These are phyloP conservation scores for Maniola hyperantus DNA, from an alignment of 2,888 invertebrate genomes.

Conservation along the genomic window DNA sequence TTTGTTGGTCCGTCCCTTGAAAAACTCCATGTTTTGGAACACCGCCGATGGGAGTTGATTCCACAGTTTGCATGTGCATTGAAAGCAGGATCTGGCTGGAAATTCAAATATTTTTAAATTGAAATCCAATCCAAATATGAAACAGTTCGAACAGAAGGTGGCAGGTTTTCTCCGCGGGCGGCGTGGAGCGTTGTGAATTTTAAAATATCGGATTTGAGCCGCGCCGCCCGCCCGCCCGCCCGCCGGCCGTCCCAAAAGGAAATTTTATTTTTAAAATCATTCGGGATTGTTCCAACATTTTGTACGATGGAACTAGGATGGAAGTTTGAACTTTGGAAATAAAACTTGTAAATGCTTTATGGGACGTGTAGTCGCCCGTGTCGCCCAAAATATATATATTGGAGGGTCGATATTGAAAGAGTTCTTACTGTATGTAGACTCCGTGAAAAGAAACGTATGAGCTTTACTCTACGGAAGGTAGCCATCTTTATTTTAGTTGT, in stretches of 20 bases:
- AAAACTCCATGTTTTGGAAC: no score
- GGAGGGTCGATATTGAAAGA: no score
- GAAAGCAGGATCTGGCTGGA: no score
- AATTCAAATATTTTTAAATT: constrained; percentile 27
- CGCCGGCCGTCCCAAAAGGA: constrained; percentile 13
- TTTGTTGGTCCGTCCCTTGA: no score
- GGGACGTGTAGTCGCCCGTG: neutral
- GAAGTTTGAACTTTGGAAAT: constrained; percentile 3
- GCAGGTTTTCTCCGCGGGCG: constrained; percentile 26
- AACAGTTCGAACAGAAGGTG: constrained; percentile 27
- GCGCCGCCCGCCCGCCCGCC: neutral
- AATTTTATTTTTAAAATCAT: constrained; percentile 30
- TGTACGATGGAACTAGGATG: constrained; percentile 5
- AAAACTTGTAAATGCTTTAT: neutral
- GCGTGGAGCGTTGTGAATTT: constrained; percentile 31
- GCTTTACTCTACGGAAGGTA: no score
- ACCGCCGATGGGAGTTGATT: no score
- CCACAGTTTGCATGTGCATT: no score
- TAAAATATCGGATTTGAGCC: constrained; percentile 35
- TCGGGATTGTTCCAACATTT: constrained; percentile 31
- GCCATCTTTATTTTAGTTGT: no score
- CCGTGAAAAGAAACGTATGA: no score
- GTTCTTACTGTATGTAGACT: no score
- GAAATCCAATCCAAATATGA: constrained; percentile 28
- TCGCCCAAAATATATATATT: no score